These are phyloP conservation scores for Indicator maculatus DNA, from an alignment of 2,113 vertebrate species.

Conservation along the genomic window DNA sequence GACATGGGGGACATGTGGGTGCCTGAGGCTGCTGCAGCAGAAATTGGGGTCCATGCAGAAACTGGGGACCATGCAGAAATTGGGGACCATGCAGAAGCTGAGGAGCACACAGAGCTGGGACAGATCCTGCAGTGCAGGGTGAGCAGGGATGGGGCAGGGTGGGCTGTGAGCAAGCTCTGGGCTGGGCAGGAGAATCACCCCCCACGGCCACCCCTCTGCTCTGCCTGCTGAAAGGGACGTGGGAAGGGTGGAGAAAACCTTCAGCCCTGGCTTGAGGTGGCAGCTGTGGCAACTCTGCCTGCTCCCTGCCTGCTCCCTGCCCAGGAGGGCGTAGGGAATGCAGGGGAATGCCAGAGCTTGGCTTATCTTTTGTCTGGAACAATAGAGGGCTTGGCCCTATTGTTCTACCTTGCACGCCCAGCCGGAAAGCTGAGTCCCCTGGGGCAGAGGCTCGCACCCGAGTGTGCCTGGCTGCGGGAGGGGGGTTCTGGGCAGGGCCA, in stretches of 20 bases:
- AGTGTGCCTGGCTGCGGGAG: neutral
- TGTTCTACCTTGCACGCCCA: conserved; percentile 42
- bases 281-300: neutral
- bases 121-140: neutral
- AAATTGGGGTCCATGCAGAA: neutral
- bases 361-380: conserved; percentile 59
- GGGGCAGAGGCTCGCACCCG: neutral
- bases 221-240: neutral
- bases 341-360: conserved; percentile 35
- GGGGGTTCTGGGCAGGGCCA: neutral
- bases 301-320: neutral
- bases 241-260: neutral
- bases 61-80: neutral
- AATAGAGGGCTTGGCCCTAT: conserved; percentile 62
- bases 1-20: neutral
- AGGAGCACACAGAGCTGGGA: neutral
- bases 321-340: neutral
- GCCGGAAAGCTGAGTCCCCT: conserved; percentile 15
- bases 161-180: neutral
- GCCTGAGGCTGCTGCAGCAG: neutral
- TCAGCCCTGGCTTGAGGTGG: neutral
- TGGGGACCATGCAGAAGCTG: neutral
- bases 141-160: neutral
- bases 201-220: neutral
- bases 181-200: neutral